Evolutionary conservation across 1,140 invertebrate genomes (phyloP).

Genomic region (Drosophila ananassae): DNA sequence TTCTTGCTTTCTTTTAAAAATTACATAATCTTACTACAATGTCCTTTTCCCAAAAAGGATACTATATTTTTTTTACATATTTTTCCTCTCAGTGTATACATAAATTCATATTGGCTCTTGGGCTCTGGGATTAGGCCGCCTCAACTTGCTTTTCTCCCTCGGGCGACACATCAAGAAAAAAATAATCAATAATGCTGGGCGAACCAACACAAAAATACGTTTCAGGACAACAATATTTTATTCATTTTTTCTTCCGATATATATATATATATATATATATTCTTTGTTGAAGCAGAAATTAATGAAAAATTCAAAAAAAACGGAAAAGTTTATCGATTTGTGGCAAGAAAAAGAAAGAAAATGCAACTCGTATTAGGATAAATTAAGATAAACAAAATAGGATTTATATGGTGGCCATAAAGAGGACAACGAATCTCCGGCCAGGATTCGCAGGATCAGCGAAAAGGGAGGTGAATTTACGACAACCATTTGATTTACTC

Average conservation of each 20-base stretch:
- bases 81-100: neutral
- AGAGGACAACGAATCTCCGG: constrained; percentile 9
- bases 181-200: constrained; percentile 39
- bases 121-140: constrained; percentile 20
- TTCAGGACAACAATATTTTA: constrained; percentile 2
- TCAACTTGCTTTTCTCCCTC: neutral
- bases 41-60: too few species aligned
- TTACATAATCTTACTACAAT: too few species aligned
- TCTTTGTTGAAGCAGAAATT: constrained; percentile 18
- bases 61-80: too few species aligned
- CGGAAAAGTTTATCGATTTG: constrained; percentile 41
- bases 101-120: neutral
- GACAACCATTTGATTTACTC: constrained; percentile 77
- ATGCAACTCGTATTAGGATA: constrained; percentile 48
- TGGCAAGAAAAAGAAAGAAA: constrained; percentile 15
- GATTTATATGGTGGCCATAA: constrained; percentile 60
- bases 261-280: constrained; percentile 16
- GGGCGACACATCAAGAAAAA: constrained; percentile 6
- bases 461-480: constrained; percentile 47
- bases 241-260: neutral
- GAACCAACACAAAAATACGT: constrained; percentile 7
- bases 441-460: constrained; percentile 6
- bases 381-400: constrained; percentile 79
- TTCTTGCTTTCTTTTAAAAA: too few species aligned
- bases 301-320: constrained; percentile 45